Evolutionary conservation across 2,888 invertebrate species (phyloP).

Genomic region (Platycheirus albimanus): DNA sequence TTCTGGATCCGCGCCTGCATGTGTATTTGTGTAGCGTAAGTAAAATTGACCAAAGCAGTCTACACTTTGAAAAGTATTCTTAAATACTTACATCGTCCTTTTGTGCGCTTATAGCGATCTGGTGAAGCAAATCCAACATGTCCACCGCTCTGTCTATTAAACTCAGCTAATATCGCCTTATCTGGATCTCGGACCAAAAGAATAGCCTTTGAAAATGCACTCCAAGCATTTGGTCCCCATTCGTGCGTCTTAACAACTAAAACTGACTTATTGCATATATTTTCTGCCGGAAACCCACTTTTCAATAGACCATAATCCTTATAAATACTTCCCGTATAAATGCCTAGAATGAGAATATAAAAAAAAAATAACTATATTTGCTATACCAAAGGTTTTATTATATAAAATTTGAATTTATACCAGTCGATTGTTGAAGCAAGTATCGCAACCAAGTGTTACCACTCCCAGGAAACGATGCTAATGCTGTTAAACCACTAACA

Average conservation of each 20-base stretch:
- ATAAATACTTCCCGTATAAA: conserved; percentile 91
- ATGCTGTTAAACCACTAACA: conserved; percentile 82
- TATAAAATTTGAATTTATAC: conserved; percentile 82
- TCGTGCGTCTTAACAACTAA: conserved; percentile 92
- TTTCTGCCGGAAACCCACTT: conserved; percentile 92
- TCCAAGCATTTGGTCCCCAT: conserved; percentile 85
- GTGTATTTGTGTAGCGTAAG: no score
- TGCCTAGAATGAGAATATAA: conserved; percentile 83
- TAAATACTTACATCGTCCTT: conserved; percentile 84
- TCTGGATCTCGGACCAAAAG: conserved; percentile 88
- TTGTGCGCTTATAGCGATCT: conserved; percentile 86
- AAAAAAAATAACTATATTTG: no score
- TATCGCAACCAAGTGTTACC: conserved; percentile 93
- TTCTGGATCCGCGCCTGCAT: no score
- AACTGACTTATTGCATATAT: conserved; percentile 89
- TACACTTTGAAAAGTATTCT: no score
- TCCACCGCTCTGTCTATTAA: conserved; percentile 91
- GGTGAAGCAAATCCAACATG: conserved; percentile 91
- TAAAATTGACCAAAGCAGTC: no score
- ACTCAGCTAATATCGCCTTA: conserved; percentile 88
- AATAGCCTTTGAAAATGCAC: conserved; percentile 87
- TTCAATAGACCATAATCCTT: conserved; percentile 90
- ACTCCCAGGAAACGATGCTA: conserved; percentile 92
- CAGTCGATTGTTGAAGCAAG: conserved; percentile 90
- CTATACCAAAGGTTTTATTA: conserved; percentile 52